Base-by-base conservation (phyloP, 1,140 invertebrate species). In the Bombyx mori region DNA sequence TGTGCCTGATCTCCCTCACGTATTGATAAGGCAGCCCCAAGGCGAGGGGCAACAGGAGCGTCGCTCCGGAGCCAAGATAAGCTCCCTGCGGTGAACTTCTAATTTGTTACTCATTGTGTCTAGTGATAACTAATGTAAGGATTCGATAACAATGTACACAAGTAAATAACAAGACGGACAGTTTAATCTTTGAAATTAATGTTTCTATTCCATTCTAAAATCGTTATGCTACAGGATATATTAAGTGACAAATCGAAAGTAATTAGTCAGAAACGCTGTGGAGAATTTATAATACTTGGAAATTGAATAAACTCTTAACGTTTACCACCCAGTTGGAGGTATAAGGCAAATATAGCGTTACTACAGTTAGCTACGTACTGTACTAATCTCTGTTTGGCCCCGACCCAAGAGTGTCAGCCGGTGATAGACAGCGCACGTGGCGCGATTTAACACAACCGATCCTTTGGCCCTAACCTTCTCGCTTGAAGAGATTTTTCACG, bases 391-490 rank as follows among this genome's bases (percentile, higher is more conserved):
- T 68, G 71, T 72, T 79, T 82, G 79, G 77, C 81, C 68, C 59
- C 50, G 65, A 58, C 77, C 75, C 79, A 82, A 79, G 73, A 78
- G 71, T 82, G 78, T 79, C 79, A 82, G 77, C 77, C 71, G 74
- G 73, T 81, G 81, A 85, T 79, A 81, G 82, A 85, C 75, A 73
- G 64, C 61, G 75, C 80, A 81, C 82, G 82, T 82, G 82, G 61
- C 75, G 54, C 69, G 75, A 72, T 77, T 82, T 82, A 82, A 61
- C 68, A 66, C 56, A 48, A 58, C 56, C 63, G 62, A 61, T 71
- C 60, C 57, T 68, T 73, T 71, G 72, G 66, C 66, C 68, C 64
- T 57, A 54, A 52, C 58, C 54, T 63, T 60, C 66, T 59, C 60
- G 68, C 61, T 71, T 65, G 49, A 69, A 73, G 61, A 71, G 76